Evolutionary conservation across 2,797 vertebrate species (phyloP).

Genomic region (Helicolenus hilgendorfi): DNA sequence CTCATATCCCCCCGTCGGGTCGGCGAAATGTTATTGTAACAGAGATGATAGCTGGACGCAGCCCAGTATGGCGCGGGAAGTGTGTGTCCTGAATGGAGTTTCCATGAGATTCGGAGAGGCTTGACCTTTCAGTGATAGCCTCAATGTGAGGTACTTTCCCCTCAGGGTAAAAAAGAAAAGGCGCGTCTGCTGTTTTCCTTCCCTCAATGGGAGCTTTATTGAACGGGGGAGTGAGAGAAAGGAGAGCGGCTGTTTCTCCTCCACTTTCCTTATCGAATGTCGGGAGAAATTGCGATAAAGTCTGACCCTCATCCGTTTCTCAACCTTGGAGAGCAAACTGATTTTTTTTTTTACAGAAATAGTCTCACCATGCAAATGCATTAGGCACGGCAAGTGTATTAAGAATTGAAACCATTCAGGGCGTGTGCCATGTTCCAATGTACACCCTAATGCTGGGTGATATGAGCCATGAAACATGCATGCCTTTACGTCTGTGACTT

Average conservation of each 20-base stretch:
- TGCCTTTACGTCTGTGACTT: constrained; percentile 20
- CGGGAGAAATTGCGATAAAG: constrained; percentile 58
- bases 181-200: constrained; percentile 54
- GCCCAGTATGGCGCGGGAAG: constrained; percentile 34
- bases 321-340: constrained; percentile 41
- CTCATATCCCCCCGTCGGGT: constrained; percentile 23
- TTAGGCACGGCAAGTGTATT: constrained; percentile 27
- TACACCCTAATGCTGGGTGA: constrained; percentile 32
- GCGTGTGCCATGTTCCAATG: constrained; percentile 26
- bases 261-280: constrained; percentile 71
- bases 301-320: constrained; percentile 46
- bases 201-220: constrained; percentile 76
- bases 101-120: constrained; percentile 72
- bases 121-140: constrained; percentile 85
- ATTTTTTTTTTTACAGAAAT: constrained; percentile 34
- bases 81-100: constrained; percentile 72
- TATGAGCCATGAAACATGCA: constrained; percentile 54
- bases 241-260: constrained; percentile 42
- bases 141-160: constrained; percentile 80
- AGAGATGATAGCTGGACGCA: constrained; percentile 63
- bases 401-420: constrained; percentile 32
- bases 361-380: constrained; percentile 50
- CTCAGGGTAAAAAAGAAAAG: constrained; percentile 73
- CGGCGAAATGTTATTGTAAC: constrained; percentile 73
- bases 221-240: constrained; percentile 32